Conservation (phyloP, 2,797 vertebrate species). For the Mormyrops attenuatus region DNA sequence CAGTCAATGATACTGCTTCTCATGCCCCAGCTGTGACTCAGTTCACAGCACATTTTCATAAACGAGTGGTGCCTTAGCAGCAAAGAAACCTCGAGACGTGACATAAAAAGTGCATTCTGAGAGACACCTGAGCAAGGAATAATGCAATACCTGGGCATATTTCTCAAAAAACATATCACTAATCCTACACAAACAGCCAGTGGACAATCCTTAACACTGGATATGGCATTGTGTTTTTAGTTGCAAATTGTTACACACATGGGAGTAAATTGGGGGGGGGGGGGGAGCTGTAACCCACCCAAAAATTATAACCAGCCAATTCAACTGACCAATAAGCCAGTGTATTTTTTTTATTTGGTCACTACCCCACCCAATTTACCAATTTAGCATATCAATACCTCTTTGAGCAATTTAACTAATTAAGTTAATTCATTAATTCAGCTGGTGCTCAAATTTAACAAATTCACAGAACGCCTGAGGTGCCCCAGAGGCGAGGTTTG, state of each 20-base stretch:
- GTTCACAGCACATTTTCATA: conserved; percentile 31
- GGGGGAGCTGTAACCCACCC: too few relatives aligned
- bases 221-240: not conserved
- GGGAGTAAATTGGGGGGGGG: too few relatives aligned
- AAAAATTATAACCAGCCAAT: too few relatives aligned
- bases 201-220: not conserved
- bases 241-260: not conserved
- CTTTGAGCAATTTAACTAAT: not conserved
- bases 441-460: not conserved
- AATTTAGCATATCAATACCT: not conserved
- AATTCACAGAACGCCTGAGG: not conserved
- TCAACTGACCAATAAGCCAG: not conserved
- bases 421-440: not conserved
- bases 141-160: conserved; percentile 50
- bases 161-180: conserved; percentile 31
- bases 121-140: conserved; percentile 59
- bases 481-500: not conserved
- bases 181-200: not conserved
- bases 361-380: not conserved
- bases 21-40: not conserved
- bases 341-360: not conserved
- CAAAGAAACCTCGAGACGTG: conserved; percentile 45
- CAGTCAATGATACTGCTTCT: conserved; percentile 6
- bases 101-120: conserved; percentile 59
- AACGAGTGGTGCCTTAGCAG: conserved; percentile 33